Evolutionary conservation across 2,797 vertebrate species (phyloP), one percentile per base, ranked within the genome.

Genomic region (Microhierax caerulescens): DNA sequence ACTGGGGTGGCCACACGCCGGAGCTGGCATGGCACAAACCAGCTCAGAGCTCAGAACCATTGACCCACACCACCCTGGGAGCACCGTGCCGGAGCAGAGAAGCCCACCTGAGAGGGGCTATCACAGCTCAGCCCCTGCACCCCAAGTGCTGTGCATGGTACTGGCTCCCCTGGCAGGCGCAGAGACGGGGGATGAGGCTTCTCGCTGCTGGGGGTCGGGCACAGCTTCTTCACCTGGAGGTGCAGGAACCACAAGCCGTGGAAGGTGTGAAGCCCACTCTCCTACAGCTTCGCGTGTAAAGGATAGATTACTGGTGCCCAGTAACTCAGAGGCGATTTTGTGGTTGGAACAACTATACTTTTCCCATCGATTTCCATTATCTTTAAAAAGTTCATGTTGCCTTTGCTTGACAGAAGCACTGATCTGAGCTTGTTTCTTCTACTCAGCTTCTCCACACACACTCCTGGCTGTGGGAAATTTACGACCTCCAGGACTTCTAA

Each of bases 71-170:
- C 48, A 36, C 5, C 13, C 11, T 39, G 43, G 13, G 13, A 64
- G n/a, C 65, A 51, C 30, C 0, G 0, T 4, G 45, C n/a, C 48
- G 19, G 59, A 69, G 51, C 1, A 1, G 25, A 41, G n/a, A 6
- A 34, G 10, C 16, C 7, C 51, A 64, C 20, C 47, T 1, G 4
- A 8, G 43, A 23, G 18, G 3, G 8, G 28, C 50, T 37, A 4
- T 9, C 8, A 19, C 0, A 0, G 41, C 65, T 48, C 53, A 79
- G 57, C 20, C n/a, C 21, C 50, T 3, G 12, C 21, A 17, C 2
- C 4, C 18, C n/a, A 10, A 61, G 16, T 0, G 10, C 39, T 17
- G 18, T 17, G 18, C 16, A 39, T 57, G 14, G 54, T 16, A 16
- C 21, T 15, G 5, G 2, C 9, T 45, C 11, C n/a, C 30, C 1